Base-by-base conservation (phyloP, 2,797 vertebrate genomes). In the Neosilurus mollespiculum region DNA sequence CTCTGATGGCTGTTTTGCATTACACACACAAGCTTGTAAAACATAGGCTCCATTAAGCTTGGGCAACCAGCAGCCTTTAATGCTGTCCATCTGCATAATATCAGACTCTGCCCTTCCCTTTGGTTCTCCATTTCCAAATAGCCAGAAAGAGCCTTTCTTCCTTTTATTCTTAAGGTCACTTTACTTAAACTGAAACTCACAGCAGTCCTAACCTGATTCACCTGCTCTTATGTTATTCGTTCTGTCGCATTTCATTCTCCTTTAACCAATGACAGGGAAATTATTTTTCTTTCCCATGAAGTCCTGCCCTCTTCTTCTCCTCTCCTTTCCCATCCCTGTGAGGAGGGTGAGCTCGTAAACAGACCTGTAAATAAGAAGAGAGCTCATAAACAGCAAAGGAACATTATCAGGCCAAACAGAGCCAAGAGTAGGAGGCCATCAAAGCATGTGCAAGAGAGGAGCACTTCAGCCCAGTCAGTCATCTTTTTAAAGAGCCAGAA, bases 321-420 rank as follows among this genome's bases (percentile, higher is more conserved):
- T 76, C 69, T 54, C 56, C 30, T 80, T 85, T 85, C 65, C 65
- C 82, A 80, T 81, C 24, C 30, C 59, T 49, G 24, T 53, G 37
- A 78, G 65, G 64, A 80, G 64, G 67, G 82, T 59, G 61, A 73
- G 84, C 84, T 88, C 67, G 82, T 88, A 88, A 88, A 88, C 86
- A 88, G 80, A n/a, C 66, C 80, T 69, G 82, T 87, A 87, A 84
- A 88, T 79, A 84, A 84, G 81, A 69, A 86, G 81, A 83, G 81
- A 81, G 84, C 86, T 85, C 76, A 84, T 88, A 88, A 88, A 88
- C 81, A 84, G 67, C 37, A 56, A 82, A 77, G 54, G 67, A 62
- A 81, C 78, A 88, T 88, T 87, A 87, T 86, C 88, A 86, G 84
- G 67, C 64, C 73, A 85, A 88, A 83, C 78, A 87, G 81, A 88